A percentile compares a stretch with the other conserved stretches of the same genome.
These are phyloP conservation scores for Atherinosoma microstoma DNA, from an alignment of 2,797 vertebrate genomes.

Conservation along the genomic window DNA sequence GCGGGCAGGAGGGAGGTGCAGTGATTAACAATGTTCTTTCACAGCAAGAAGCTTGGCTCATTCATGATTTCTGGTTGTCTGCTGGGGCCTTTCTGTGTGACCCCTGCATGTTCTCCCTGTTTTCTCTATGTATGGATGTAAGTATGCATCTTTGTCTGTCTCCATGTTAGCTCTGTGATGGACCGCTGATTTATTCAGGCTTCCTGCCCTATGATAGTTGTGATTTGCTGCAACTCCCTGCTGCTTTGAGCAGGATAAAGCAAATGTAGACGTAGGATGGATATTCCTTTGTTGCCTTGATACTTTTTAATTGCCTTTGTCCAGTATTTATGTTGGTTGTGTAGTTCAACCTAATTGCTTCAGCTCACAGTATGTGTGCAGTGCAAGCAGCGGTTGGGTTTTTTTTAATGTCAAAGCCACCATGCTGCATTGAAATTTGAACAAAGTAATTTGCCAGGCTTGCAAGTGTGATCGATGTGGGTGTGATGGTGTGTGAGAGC, in stretches of 20 bases:
- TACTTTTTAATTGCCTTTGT: not conserved
- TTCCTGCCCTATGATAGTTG: not conserved
- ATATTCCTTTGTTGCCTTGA: not conserved
- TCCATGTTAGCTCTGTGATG: not conserved
- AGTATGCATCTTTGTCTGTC: not conserved
- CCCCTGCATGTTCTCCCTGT: not conserved
- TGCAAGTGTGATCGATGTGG: not conserved
- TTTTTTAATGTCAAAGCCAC: slow-evolving; percentile 13
- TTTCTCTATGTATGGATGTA: not conserved
- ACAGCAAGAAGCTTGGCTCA: too few relatives aligned
- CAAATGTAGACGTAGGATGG: not conserved
- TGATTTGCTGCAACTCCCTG: not conserved
- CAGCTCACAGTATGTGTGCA: not conserved
- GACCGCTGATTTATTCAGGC: not conserved
- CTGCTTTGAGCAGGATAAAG: not conserved
- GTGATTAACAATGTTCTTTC: too few relatives aligned
- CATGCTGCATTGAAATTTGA: not conserved
- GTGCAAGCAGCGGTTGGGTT: not conserved
- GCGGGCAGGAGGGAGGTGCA: not conserved
- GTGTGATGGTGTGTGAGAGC: not conserved
- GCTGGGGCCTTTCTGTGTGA: not conserved
- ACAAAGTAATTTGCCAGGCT: slow-evolving; percentile 1
- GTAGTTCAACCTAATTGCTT: not conserved
- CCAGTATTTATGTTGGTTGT: not conserved
- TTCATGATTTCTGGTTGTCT: not conserved